Evolutionary conservation across 2,888 invertebrate genomes (phyloP).

Genomic region (Trachelus stipa): DNA sequence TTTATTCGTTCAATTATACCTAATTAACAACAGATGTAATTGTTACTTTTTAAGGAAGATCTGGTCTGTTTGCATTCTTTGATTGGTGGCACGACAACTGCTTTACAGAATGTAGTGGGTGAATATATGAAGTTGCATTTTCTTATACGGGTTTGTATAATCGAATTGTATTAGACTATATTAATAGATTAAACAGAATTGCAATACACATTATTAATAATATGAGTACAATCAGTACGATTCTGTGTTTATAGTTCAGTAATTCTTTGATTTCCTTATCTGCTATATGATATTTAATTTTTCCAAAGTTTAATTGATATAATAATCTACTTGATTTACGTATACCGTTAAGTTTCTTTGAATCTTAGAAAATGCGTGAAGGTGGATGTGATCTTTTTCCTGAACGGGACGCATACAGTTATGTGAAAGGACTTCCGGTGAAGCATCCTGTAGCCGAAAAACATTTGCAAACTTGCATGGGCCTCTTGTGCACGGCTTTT

Average conservation of each 20-base stretch:
- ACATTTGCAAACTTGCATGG: slow-evolving; percentile 84
- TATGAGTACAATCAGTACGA: neutral
- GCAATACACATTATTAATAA: neutral
- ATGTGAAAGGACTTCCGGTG: slow-evolving; percentile 72
- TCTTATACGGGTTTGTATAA: slow-evolving; percentile 70
- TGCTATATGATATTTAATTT: neutral
- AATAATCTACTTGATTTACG: neutral
- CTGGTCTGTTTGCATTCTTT: slow-evolving; percentile 63
- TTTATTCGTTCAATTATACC: too few relatives aligned
- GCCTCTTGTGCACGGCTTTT: slow-evolving; percentile 77
- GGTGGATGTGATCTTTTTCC: slow-evolving; percentile 88
- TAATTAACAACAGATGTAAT: neutral
- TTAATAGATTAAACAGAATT: neutral
- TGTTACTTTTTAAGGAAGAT: slow-evolving; percentile 57
- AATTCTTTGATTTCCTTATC: too few relatives aligned
- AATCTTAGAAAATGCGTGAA: slow-evolving; percentile 66
- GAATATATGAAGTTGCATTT: slow-evolving; percentile 72
- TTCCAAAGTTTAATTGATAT: neutral
- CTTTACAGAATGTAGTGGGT: slow-evolving; percentile 72
- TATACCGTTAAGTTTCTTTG: slow-evolving; percentile 9
- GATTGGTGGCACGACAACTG: slow-evolving; percentile 71
- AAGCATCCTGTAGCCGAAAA: slow-evolving; percentile 78
- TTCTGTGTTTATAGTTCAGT: too few relatives aligned
- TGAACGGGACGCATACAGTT: slow-evolving; percentile 79
- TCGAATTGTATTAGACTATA: neutral